These are phyloP conservation scores for Lasioglossum figueresi DNA, from an alignment of 2,888 invertebrate species.

Conservation along the genomic window DNA sequence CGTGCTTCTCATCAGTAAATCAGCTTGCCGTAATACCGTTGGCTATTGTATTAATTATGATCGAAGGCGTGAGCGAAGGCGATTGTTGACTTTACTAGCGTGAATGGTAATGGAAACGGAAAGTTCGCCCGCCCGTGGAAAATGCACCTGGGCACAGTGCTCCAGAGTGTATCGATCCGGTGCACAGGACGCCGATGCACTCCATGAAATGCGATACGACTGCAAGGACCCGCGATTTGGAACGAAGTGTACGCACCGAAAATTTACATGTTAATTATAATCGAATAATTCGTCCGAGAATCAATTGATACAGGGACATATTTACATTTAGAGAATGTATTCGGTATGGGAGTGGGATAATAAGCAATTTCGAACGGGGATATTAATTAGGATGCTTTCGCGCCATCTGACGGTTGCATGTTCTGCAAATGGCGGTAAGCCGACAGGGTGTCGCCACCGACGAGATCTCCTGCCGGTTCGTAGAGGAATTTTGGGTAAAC, in stretches of 20 bases:
- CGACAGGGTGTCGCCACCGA: too few relatives aligned
- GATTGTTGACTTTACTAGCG: conserved; percentile 21
- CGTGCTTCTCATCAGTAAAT: conserved; percentile 11
- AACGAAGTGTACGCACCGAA: background rate
- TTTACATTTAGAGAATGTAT: background rate
- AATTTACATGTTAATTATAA: background rate
- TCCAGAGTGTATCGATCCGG: background rate
- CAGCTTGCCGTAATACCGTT: background rate
- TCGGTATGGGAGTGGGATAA: background rate
- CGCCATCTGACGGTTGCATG: background rate
- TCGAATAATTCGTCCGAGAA: background rate
- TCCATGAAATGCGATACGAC: background rate
- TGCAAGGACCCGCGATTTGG: background rate
- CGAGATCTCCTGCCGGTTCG: too few relatives aligned
- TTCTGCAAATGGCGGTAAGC: background rate
- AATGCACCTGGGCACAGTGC: background rate
- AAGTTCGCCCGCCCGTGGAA: conserved; percentile 9
- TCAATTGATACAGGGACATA: background rate
- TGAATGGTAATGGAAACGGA: conserved; percentile 25
- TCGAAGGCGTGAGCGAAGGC: background rate
- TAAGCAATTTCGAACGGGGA: background rate
- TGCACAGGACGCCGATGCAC: background rate
- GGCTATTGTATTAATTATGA: conserved; percentile 20
- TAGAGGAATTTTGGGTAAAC: too few relatives aligned
- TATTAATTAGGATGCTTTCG: background rate